Evolutionary conservation across 2,797 vertebrate species (phyloP), one percentile per base, ranked within the genome.

Genomic region (Poecilia velifera): DNA sequence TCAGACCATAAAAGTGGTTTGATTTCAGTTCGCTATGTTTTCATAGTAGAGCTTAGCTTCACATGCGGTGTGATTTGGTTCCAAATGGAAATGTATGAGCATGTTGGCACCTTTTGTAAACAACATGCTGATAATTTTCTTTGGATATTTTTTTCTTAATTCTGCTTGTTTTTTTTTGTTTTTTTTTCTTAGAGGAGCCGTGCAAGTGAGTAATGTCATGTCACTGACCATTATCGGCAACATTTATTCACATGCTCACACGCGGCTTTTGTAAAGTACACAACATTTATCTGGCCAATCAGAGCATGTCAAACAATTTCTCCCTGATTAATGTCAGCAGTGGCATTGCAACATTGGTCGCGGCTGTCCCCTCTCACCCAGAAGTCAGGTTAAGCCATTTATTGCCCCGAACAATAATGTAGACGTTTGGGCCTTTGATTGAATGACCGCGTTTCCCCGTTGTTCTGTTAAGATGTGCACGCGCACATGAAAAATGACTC

Each of bases 391-490:
- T 92, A 87, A 91, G 90, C 84, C 84, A 93, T 95, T 92, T 93
- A 92, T 91, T 91, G 93, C 93, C 85, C 90, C 55, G 66, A 85
- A 90, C 82, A 71, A 88, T 94, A 94, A 95, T 95, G 92, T 90
- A 94, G 94, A 95, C 92, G 93, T 96, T 93, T 93, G 87, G 83
- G 87, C 82, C 87, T 93, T 92, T 94, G 94, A 96, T 95, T 90
- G 91, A 95, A 92, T 78, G 90, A 87, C 88, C 68, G 22, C 88
- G 88, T 90, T 94, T 87, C 81, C 74, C 84, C 86, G 87, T 93
- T 88, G 90, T 85, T 86, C 82, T 89, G 87, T 90, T 90, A 82
- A 76, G 85, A 89, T 81, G 88, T 82, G 84, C 86, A 82, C 79
- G 87, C 76, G 84, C 83, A 84, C 83, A 82, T 94, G 93, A 95